These are phyloP conservation scores for Dryocosmus kuriphilus DNA, from an alignment of 2,888 invertebrate genomes.

Conservation along the genomic window DNA sequence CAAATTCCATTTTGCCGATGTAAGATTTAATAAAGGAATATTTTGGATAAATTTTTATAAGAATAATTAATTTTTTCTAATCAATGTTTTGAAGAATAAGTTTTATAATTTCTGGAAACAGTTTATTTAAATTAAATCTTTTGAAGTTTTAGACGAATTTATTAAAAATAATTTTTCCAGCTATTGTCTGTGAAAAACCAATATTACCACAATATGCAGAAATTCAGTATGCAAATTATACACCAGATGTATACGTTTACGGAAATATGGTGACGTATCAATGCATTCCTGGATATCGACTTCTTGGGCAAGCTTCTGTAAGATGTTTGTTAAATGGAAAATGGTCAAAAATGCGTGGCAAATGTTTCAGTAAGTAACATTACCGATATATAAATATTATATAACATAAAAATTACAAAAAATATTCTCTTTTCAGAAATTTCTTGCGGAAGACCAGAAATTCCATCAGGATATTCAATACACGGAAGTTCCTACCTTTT, in stretches of 20 bases:
- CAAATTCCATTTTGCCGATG: slow-evolving; percentile 76
- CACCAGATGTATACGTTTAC: slow-evolving; percentile 66
- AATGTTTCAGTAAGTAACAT: slow-evolving; percentile 78
- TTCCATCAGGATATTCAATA: slow-evolving; percentile 74
- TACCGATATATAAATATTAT: not conserved
- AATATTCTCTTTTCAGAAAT: slow-evolving; percentile 73
- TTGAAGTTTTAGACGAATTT: not conserved
- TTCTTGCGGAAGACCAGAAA: slow-evolving; percentile 79
- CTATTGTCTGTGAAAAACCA: slow-evolving; percentile 74
- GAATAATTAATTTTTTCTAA: not conserved
- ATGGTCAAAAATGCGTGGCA: slow-evolving; percentile 79
- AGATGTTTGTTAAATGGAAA: slow-evolving; percentile 78
- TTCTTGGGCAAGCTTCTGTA: slow-evolving; percentile 76
- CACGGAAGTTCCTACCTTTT: slow-evolving; percentile 79
- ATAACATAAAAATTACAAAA: not conserved
- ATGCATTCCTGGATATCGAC: slow-evolving; percentile 78
- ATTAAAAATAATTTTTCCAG: slow-evolving; percentile 65
- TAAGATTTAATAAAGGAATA: slow-evolving; percentile 61
- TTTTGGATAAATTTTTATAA: not conserved
- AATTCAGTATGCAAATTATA: slow-evolving; percentile 59
- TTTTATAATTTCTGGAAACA: not conserved
- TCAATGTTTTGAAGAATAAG: not conserved
- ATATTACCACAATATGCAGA: slow-evolving; percentile 72
- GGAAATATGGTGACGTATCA: slow-evolving; percentile 77
- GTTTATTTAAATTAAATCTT: not conserved